phyloP scores from a whole-genome alignment of 2,797 vertebrate species.

The Eurystomus glaucurus region DNA sequence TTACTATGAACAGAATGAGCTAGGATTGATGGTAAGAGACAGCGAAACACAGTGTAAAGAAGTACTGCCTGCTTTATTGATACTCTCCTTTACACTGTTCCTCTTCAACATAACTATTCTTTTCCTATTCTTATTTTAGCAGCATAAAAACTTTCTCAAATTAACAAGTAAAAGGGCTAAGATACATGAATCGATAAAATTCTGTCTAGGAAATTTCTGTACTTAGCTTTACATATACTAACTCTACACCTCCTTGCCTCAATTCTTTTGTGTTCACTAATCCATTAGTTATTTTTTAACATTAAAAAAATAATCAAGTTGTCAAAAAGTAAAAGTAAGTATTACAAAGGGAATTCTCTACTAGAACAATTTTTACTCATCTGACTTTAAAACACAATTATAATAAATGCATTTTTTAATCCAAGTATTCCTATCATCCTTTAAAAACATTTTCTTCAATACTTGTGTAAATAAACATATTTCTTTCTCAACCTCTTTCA shows the following conservation, averaged over 20 bases:
- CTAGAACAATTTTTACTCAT: background rate
- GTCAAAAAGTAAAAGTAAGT: background rate
- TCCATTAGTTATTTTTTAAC: background rate
- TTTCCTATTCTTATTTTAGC: background rate
- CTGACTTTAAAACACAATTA: background rate
- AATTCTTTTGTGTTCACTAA: background rate
- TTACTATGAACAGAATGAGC: background rate
- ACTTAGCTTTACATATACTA: background rate
- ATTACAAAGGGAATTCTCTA: background rate
- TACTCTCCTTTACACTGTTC: background rate
- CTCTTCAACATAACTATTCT: background rate
- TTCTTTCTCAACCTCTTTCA: background rate
- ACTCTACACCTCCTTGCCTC: background rate
- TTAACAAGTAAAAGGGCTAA: background rate
- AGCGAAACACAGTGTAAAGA: background rate
- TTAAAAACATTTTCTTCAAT: background rate
- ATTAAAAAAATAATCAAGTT: background rate
- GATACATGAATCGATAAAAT: background rate
- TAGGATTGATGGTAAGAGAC: background rate
- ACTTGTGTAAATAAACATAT: background rate
- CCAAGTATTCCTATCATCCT: background rate
- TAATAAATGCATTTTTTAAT: background rate
- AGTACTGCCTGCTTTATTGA: background rate
- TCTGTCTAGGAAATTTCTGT: background rate
- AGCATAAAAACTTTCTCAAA: background rate